Evolutionary conservation across 2,113 vertebrate species (phyloP), one percentile per base, ranked within the genome.

Genomic region (Rhodinocichla rosea): DNA sequence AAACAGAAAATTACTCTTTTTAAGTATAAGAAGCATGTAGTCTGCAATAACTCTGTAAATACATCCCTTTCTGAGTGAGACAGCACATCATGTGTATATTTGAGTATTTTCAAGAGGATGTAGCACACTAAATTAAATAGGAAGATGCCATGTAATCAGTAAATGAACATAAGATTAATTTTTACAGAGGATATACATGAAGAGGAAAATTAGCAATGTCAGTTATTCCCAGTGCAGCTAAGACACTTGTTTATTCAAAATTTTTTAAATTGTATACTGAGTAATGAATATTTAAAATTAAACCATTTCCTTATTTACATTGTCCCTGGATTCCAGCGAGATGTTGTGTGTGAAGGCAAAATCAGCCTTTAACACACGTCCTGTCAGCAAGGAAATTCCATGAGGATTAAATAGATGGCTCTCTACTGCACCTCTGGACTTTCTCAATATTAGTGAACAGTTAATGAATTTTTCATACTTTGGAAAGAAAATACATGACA

Each of bases 321-420:
- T 52, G 13, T 47, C 22, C 13, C 12, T 68, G 42, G 53, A 79
- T 68, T 79, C 24, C 57, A 70, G 56, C 3, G 45, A 57, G 62
- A 77, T 24, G 28, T 0, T 26, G 20, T 27, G 21, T 30, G 28
- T 47, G 44, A 88, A 86, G 40, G 49, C 2, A 40, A 69, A 45
- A 60, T 1, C 26, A 37, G 26, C 33, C 26, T 69, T 69, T 16
- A 64, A 59, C 0, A 0, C 27, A 50, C 14, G 59, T 15, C 27
- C 56, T 44, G n/a, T 40, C 22, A 81, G 27, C 20, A 60, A 40
- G 4, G 4, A 62, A 81, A 35, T 40, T 23, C 28, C 17, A 26
- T 28, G 23, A 18, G 30, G 20, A 62, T 39, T 23, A 52, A 91
- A 60, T 0, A 50, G 26, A 28, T 59, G 13, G 11, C 8, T 4